Evolutionary conservation across 2,888 invertebrate genomes (phyloP).

Genomic region (Epicampocera succincta): DNA sequence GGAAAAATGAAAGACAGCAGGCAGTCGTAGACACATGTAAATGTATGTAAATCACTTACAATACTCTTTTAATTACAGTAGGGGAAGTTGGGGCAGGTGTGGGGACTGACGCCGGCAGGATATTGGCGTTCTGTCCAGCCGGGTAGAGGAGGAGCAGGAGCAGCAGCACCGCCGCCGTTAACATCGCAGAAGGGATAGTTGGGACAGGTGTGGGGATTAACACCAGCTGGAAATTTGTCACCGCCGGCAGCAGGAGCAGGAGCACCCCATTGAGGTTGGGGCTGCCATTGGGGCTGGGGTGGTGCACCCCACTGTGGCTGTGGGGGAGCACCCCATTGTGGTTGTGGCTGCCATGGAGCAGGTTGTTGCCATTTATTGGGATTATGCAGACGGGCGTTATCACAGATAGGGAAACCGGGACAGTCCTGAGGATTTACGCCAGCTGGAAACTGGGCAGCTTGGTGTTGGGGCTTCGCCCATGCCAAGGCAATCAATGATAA

Average conservation of each 20-base stretch:
- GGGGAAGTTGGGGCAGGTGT: slow-evolving; percentile 82
- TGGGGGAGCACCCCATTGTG: slow-evolving; percentile 72
- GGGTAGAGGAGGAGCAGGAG: slow-evolving; percentile 80
- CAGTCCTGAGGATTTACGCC: slow-evolving; percentile 82
- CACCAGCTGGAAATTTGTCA: slow-evolving; percentile 82
- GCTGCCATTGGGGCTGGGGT: slow-evolving; percentile 72
- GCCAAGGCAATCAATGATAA: slow-evolving; percentile 78
- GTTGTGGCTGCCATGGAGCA: slow-evolving; percentile 73
- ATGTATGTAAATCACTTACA: neutral
- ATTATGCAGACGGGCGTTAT: slow-evolving; percentile 82
- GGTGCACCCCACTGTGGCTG: slow-evolving; percentile 74
- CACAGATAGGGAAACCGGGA: slow-evolving; percentile 83
- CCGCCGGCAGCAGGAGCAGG: slow-evolving; percentile 76
- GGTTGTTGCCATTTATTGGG: slow-evolving; percentile 79
- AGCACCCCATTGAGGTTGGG: slow-evolving; percentile 75
- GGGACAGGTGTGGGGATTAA: slow-evolving; percentile 82
- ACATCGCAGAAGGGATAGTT: slow-evolving; percentile 83
- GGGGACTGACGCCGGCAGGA: slow-evolving; percentile 82
- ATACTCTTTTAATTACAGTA: slow-evolving; percentile 78
- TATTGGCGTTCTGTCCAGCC: slow-evolving; percentile 82
- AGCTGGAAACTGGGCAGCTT: slow-evolving; percentile 82
- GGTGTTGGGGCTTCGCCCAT: slow-evolving; percentile 80
- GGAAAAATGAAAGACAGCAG: slow-evolving; percentile 19
- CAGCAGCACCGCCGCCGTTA: slow-evolving; percentile 78
- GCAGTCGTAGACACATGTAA: too few species aligned